Conservation (phyloP, 2,888 invertebrate genomes). For the Anthophora plumipes region DNA sequence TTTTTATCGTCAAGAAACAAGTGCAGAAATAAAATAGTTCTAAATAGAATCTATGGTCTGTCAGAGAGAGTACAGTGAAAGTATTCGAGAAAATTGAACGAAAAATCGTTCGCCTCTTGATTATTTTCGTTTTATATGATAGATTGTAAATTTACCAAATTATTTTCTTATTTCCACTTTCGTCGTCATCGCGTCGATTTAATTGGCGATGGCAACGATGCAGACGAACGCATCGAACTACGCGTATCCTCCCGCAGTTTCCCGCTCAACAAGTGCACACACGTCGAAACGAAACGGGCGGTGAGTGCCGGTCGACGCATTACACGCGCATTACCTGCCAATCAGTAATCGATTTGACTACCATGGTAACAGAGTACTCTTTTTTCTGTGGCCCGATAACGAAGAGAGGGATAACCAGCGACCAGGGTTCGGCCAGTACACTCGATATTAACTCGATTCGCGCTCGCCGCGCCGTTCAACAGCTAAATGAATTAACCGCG, state of each 20-base stretch:
- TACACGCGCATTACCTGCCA: conserved; percentile 73
- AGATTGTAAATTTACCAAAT: conserved; percentile 18
- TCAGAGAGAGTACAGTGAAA: too few relatives aligned
- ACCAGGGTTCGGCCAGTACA: conserved; percentile 47
- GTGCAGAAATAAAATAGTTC: too few relatives aligned
- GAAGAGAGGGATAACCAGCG: conserved; percentile 52
- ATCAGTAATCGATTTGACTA: conserved; percentile 74
- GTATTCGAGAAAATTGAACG: too few relatives aligned
- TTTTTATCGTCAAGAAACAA: too few relatives aligned
- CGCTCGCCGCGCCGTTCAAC: conserved; percentile 63
- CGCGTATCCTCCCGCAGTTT: conserved; percentile 53
- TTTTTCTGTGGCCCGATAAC: conserved; percentile 58
- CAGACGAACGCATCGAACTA: conserved; percentile 44
- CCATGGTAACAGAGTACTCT: conserved; percentile 69
- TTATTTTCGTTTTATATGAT: not conserved
- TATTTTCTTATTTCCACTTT: not conserved
- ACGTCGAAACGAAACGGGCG: conserved; percentile 51
- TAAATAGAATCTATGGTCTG: too few relatives aligned
- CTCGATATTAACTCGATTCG: conserved; percentile 74
- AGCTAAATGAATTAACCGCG: conserved; percentile 70
- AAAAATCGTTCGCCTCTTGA: not conserved
- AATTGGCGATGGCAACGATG: conserved; percentile 42
- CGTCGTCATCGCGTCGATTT: conserved; percentile 42
- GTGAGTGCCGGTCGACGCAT: conserved; percentile 61
- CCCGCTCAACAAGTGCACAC: conserved; percentile 68